Evolutionary conservation across 2,888 invertebrate species (phyloP), one percentile per base, ranked within the genome.

Genomic region (Drosophila peninsularis): DNA sequence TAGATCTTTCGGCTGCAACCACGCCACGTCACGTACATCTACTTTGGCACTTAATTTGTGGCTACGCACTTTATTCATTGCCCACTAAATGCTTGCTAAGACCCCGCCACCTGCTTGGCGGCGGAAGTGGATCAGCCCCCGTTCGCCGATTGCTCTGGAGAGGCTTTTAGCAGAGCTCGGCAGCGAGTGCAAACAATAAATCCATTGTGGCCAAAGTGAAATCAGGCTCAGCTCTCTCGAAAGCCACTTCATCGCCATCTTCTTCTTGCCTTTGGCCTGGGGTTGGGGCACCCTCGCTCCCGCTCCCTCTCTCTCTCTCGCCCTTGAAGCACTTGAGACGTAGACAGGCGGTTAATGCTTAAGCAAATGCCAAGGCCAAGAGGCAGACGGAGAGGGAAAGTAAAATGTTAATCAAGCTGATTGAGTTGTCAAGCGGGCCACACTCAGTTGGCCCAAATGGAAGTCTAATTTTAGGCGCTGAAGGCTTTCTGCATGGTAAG

Each of bases 321-420:
- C 6, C 11, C 6, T 45, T 62, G 71, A 74, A 75, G 73, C 88
- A 83, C 83, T 83, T 80, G 83, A 83, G 88, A 88, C 88, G 75
- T 65, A 82, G 88, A 62, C 67, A 80, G 82, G 79, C 79, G 62
- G 78, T 56, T 88, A 88, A 88, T 79, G 82, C 88, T 68, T 70
- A 62, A 80, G 82, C 85, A 79, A 84, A 82, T 84, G 85, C 61
- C 76, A 61, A 49, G 54, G 57, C 68, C 37, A 27, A 53, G 63
- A 57, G 50, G n/a, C 61, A 54, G 70, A 67, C 75, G 65, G 41
- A 13, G 86, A 66, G 53, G 36, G 69, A 79, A 80, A 88, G 87
- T 87, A 80, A 85, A 85, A 85, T 88, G 89, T 85, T 85, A 85
- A 85, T 85, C 85, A 85, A 82, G 89, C 89, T 85, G 85, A 85